phyloP scores from a whole-genome alignment of 2,797 vertebrate species.

The Harpagifer antarcticus region DNA sequence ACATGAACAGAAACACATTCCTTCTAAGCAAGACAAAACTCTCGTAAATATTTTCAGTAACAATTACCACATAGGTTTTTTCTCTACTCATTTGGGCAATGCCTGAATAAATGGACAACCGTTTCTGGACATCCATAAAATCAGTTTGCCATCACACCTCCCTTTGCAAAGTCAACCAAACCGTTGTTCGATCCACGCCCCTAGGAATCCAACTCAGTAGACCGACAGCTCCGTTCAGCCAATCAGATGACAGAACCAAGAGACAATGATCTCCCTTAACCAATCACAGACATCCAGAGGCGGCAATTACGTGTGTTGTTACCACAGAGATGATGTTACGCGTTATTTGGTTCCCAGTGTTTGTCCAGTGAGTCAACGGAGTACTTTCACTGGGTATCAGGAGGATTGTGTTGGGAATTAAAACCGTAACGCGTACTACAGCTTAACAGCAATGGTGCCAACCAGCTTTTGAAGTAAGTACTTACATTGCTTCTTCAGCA shows the following conservation, averaged over 20 bases:
- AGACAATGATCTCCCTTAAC: neutral
- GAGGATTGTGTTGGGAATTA: conserved; percentile 4
- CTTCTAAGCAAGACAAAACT: neutral
- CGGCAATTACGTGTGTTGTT: conserved; percentile 45
- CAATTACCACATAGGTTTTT: neutral
- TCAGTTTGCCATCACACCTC: conserved; percentile 27
- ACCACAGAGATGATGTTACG: conserved; percentile 72
- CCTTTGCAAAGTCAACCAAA: conserved; percentile 78
- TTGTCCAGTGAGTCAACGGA: conserved; percentile 33
- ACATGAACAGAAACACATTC: neutral
- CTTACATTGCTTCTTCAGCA: neutral
- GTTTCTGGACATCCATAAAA: no score
- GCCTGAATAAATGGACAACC: no score
- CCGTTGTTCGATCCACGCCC: conserved; percentile 50
- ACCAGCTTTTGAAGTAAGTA: conserved; percentile 48
- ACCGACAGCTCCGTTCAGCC: conserved; percentile 36
- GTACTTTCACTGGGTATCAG: conserved; percentile 42
- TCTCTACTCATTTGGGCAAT: no score
- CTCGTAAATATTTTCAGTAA: neutral
- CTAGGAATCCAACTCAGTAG: rapidly evolving
- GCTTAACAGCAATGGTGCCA: conserved; percentile 23
- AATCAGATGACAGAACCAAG: conserved; percentile 32
- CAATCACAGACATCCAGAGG: conserved; percentile 63
- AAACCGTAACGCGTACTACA: neutral
- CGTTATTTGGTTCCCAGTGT: conserved; percentile 55